Percentiles rank a stretch among this genome's conserved stretches.
phyloP scores from a whole-genome alignment of 2,113 vertebrate genomes.

The Prionailurus bengalensis region DNA sequence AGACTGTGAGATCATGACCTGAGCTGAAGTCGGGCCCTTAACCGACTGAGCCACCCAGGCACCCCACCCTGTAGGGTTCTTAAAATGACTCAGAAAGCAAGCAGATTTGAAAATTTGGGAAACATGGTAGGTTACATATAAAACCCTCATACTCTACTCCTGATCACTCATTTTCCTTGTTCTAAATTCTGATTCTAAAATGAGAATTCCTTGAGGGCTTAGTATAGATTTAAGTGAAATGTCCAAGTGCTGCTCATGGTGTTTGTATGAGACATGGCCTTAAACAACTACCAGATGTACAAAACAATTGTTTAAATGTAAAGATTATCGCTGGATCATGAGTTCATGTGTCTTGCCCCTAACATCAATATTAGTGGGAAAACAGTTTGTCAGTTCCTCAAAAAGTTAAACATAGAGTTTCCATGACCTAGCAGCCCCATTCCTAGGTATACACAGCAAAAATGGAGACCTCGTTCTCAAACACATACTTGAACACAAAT shows the following conservation, averaged over 20 bases:
- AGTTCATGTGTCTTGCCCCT: not conserved
- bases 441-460: not conserved
- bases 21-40: no score
- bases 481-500: not conserved
- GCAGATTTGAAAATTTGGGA: not conserved
- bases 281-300: not conserved
- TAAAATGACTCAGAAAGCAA: not conserved
- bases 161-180: not conserved
- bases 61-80: not conserved
- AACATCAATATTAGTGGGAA: not conserved
- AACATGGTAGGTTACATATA: not conserved
- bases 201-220: not conserved
- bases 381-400: not conserved
- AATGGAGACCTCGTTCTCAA: not conserved
- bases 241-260: not conserved
- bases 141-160: not conserved
- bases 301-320: not conserved
- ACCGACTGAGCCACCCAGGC: no score
- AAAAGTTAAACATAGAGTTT: not conserved
- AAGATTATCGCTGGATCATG: not conserved
- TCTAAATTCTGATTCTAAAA: not conserved
- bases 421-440: not conserved
- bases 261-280: not conserved
- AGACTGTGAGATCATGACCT: no score
- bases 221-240: not conserved